Evolutionary conservation across 2,113 vertebrate species (phyloP), one percentile per base, ranked within the genome.

Genomic region (Bubo scandiacus): DNA sequence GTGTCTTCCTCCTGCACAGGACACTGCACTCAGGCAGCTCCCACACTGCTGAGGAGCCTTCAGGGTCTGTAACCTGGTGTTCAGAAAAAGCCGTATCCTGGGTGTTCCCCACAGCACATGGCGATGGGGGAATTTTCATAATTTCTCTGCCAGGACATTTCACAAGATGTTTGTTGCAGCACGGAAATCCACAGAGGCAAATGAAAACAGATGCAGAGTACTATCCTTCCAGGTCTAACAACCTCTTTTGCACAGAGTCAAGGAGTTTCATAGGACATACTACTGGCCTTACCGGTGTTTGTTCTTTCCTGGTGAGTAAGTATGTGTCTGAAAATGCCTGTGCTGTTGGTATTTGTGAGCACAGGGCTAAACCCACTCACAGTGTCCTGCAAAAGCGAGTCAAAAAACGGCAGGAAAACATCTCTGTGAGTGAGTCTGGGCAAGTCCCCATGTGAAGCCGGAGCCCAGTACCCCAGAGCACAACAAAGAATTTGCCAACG

Each of bases 321-420:
- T 17, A 5, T 12, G 40, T 29, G 6, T 17, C 11, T 57, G 63
- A 42, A 79, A 79, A 47, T 19, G 26, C 25, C 30, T 22, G 18
- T 0, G 0, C 17, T 32, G 17, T 34, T 86, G 66, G 21, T 23
- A 55, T 86, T 68, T 59, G 4, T 12, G 29, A 14, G 38, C 7
- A 43, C 52, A 43, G 26, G 7, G 6, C 21, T 38, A 66, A 77
- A 57, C 3, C 5, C 30, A 26, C 20, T 40, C 16, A 54, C 6
- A 8, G 29, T 0, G 1, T 10, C 11, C 72, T 70, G 43, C 36
- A 62, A 54, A 68, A 47, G 3, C 3, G 5, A 70, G 3, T 15
- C 2, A 30, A 58, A 73, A 86, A 55, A 5, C 1, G 1, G 7
- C 15, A 77, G 36, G 20, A 49, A 73, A 70, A 10, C 3, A 0